These are phyloP conservation scores for Semicossyphus pulcher DNA, from an alignment of 2,113 vertebrate genomes.

Conservation along the genomic window DNA sequence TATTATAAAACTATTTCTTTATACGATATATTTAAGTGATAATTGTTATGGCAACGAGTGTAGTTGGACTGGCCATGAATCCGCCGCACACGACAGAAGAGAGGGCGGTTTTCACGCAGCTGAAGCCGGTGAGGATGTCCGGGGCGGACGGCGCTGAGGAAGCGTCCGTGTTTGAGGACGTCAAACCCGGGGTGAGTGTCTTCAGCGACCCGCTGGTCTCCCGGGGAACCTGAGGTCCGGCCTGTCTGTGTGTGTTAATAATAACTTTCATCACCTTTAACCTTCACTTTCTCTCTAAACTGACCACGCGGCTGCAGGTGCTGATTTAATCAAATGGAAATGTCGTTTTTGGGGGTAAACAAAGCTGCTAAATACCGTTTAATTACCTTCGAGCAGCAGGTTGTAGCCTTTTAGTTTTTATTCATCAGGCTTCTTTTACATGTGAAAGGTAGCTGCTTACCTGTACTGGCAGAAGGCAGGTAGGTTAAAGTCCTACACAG, in stretches of 20 bases:
- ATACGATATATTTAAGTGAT: not conserved
- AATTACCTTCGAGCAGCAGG: not conserved
- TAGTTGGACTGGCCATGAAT: constrained; percentile 83
- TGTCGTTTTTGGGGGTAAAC: not conserved
- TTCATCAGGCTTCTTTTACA: not conserved
- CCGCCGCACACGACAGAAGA: constrained; percentile 82
- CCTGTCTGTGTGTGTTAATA: not conserved
- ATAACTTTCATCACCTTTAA: not conserved
- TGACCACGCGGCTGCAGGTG: not conserved
- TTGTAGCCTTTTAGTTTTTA: not conserved
- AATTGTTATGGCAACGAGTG: constrained; percentile 84
- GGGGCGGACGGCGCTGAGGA: constrained; percentile 85
- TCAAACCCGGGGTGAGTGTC: constrained; percentile 84
- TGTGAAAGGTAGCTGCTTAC: constrained; percentile 22
- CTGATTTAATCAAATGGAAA: not conserved
- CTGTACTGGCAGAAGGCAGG: constrained; percentile 3
- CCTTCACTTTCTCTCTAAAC: not conserved
- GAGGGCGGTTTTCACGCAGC: constrained; percentile 86
- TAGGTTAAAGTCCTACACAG: constrained; percentile 56
- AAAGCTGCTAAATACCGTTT: not conserved
- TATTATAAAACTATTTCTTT: not conserved
- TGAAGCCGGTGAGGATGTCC: constrained; percentile 89
- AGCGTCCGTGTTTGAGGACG: constrained; percentile 89
- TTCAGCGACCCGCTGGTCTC: constrained; percentile 3
- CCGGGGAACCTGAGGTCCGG: constrained; percentile 7